Evolutionary conservation across 2,888 invertebrate species (phyloP), one percentile per base, ranked within the genome.

Genomic region (Calliphora vomitoria): DNA sequence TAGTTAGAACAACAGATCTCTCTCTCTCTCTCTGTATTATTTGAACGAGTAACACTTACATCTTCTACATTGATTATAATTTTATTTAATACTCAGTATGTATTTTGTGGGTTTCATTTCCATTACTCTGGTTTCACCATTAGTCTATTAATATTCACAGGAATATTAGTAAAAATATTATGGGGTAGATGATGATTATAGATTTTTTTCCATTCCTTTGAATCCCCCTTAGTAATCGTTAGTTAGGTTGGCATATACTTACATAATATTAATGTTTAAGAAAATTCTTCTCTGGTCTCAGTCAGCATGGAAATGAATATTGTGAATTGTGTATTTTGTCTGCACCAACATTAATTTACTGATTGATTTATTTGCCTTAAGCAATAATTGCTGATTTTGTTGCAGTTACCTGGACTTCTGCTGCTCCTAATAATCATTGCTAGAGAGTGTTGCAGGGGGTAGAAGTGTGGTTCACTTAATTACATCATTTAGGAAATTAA

Each of bases 301-400:
- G 25, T 20, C 4, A 58, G 18, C n/a, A 18, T 31, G 0, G 18
- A 47, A 79, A 68, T 35, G 38, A 18, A 10, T 31, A 41, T 18
- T 35, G 62, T 5, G 38, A 47, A 55, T 68, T 55, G 55, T 41
- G 13, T 66, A 69, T 58, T 68, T 68, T 38, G 31, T 47, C 41
- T 41, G 41, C 20, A 68, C 10, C 13, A 31, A 44, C 50, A 80
- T 55, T 72, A 62, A 81, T 68, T 82, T 62, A 50, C 38, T 69
- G 68, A 69, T 76, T 69, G 76, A 82, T 53, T 68, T 60, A 82
- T 82, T 76, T 62, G 50, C 82, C 62, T 18, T n/a, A 15, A 69
- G 60, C 76, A 50, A 69, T 75, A 75, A 6, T 75, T 53, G 8
- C 20, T 50, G 20, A 62, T 60, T 60, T 62, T 6, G 25, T 50